A percentile compares a stretch with the other conserved stretches of the same genome.
phyloP scores from a whole-genome alignment of 2,113 vertebrate species.

The Patagioenas fasciata region DNA sequence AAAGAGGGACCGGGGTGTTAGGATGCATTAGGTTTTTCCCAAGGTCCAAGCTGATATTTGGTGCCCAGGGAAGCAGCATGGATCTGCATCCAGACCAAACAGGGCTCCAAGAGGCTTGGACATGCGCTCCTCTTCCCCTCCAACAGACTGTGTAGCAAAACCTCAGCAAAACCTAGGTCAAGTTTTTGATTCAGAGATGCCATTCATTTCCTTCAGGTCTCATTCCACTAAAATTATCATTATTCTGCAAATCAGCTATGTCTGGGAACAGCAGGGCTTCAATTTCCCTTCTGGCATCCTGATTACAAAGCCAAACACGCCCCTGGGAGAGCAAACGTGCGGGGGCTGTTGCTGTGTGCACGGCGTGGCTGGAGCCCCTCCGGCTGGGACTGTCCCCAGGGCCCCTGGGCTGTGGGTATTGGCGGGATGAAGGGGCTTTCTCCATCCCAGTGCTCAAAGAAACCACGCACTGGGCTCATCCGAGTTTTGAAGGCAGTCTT shows the following conservation, averaged over 20 bases:
- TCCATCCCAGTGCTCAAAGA: background rate
- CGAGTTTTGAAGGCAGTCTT: background rate
- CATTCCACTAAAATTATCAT: rapidly evolving
- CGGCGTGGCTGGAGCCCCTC: background rate
- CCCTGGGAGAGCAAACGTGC: rapidly evolving
- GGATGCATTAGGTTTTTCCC: background rate
- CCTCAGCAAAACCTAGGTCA: background rate
- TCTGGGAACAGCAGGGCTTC: background rate
- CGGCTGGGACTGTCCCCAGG: background rate
- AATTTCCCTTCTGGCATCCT: background rate
- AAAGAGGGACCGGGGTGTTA: background rate
- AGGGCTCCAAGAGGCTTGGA: background rate
- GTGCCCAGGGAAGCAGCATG: background rate
- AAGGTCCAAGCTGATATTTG: background rate
- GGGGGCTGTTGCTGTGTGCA: no score
- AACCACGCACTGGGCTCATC: rapidly evolving
- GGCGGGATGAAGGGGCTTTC: background rate
- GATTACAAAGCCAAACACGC: background rate
- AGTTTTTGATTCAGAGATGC: background rate
- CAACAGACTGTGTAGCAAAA: background rate
- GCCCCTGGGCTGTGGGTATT: background rate
- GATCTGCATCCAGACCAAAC: background rate
- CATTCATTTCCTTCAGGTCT: background rate
- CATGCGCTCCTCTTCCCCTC: background rate
- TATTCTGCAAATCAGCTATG: background rate